These are phyloP conservation scores for Hypomecis punctinalis DNA, from an alignment of 2,888 invertebrate genomes.

Conservation along the genomic window DNA sequence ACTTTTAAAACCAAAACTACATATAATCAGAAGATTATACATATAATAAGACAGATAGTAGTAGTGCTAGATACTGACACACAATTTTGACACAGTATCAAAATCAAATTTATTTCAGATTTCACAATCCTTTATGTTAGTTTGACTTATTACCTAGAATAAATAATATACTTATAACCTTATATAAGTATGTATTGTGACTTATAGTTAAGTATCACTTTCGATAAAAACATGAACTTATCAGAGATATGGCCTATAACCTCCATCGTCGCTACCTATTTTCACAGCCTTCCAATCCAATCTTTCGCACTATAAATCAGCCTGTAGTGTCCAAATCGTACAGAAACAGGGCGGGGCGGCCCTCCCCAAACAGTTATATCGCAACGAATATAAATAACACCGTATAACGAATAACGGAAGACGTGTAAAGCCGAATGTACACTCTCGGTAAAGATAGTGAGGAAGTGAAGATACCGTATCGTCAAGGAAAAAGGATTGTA, in stretches of 20 bases:
- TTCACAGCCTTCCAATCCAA: conserved; percentile 28
- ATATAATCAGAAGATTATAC: no score
- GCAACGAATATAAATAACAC: conserved; percentile 73
- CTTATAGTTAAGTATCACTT: not conserved
- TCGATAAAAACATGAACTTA: not conserved
- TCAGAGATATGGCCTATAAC: not conserved
- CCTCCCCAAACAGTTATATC: conserved; percentile 58
- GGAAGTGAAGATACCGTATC: not conserved
- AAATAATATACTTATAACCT: no score
- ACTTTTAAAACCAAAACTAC: no score
- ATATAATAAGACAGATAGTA: no score
- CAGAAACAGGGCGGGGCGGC: conserved; percentile 58
- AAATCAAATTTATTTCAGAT: no score
- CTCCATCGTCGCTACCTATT: conserved; percentile 16
- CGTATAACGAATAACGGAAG: conserved; percentile 50
- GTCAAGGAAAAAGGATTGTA: not conserved
- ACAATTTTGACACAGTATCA: no score
- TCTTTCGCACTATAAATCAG: conserved; percentile 36
- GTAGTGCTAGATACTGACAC: no score
- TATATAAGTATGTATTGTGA: no score
- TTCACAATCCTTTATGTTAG: no score
- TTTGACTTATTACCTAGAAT: no score
- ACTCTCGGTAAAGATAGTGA: not conserved
- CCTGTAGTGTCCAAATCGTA: conserved; percentile 23
- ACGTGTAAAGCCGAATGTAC: not conserved